Conservation (phyloP, 2,888 invertebrate genomes). For the Papilio demoleus region DNA sequence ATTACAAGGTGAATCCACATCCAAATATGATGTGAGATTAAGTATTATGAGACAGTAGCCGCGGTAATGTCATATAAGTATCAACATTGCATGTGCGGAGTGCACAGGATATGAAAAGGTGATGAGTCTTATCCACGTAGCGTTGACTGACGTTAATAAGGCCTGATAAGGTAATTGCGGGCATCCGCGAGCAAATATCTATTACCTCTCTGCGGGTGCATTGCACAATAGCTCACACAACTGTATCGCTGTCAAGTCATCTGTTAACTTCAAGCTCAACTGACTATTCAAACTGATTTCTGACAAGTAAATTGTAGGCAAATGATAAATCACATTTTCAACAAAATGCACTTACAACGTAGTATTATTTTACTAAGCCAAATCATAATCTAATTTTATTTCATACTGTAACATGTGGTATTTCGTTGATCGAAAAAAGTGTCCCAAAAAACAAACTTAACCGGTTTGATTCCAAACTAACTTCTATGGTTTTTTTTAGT, state of each 20-base stretch:
- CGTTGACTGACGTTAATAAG: conserved; percentile 33
- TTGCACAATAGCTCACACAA: conserved; percentile 20
- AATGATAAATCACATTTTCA: neutral
- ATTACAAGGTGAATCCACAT: no score
- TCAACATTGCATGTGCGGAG: neutral
- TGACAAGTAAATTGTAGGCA: conserved; percentile 9
- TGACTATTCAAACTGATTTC: neutral
- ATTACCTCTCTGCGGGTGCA: conserved; percentile 7
- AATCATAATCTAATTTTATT: neutral
- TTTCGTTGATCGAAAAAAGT: neutral
- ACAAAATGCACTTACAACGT: neutral
- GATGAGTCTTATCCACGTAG: neutral
- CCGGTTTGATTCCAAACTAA: neutral
- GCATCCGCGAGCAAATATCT: conserved; percentile 31
- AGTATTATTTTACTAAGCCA: neutral
- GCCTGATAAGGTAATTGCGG: conserved; percentile 35
- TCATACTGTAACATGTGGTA: neutral
- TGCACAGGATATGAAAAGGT: neutral
- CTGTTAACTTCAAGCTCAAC: neutral
- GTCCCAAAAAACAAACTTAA: neutral
- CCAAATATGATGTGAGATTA: no score
- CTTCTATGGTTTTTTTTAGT: neutral
- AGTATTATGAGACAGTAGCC: no score
- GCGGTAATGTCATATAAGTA: no score
- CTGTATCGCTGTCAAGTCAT: conserved; percentile 1